Evolutionary conservation across 1,140 invertebrate species (phyloP).

Genomic region (Leptopilina boulardi): DNA sequence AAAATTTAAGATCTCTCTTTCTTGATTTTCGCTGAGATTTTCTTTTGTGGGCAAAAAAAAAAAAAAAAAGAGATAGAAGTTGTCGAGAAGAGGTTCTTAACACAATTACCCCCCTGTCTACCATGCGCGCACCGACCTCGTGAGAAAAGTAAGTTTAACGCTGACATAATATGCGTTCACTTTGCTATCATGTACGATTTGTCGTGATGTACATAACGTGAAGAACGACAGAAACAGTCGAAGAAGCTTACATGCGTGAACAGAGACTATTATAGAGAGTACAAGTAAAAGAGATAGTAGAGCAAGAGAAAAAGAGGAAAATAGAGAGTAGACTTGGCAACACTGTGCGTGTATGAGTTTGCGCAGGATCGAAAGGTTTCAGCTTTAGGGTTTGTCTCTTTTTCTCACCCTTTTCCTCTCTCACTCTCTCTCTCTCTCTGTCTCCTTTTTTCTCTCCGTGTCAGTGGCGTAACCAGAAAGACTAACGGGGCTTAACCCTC

Average conservation of each 20-base stretch:
- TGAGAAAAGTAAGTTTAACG: constrained; percentile 23
- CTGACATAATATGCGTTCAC: constrained; percentile 32
- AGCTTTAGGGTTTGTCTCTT: constrained; percentile 34
- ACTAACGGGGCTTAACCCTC: constrained; percentile 14
- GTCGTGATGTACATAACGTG: constrained; percentile 16
- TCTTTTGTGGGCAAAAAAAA: constrained; percentile 5
- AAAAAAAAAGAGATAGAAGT: neutral
- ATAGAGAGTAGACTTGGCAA: constrained; percentile 57
- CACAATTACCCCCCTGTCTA: constrained; percentile 8
- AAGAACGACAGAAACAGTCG: neutral
- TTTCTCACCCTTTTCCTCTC: constrained; percentile 36
- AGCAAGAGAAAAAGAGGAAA: too few relatives aligned
- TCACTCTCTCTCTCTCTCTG: constrained; percentile 23
- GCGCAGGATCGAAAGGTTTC: constrained; percentile 39
- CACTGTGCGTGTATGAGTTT: constrained; percentile 57
- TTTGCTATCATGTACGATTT: constrained; percentile 19
- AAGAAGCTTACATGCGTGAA: constrained; percentile 50
- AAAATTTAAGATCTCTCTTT: neutral
- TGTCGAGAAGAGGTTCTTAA: constrained; percentile 24
- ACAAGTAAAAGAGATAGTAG: constrained; percentile 38
- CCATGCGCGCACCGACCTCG: constrained; percentile 26
- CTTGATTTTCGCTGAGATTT: constrained; percentile 14
- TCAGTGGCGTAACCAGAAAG: constrained; percentile 31
- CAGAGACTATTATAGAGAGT: constrained; percentile 44
- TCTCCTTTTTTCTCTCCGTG: constrained; percentile 20